Evolutionary conservation across 1,140 invertebrate species (phyloP), one percentile per base, ranked within the genome.

Genomic region (Lepidurus arcticus): DNA sequence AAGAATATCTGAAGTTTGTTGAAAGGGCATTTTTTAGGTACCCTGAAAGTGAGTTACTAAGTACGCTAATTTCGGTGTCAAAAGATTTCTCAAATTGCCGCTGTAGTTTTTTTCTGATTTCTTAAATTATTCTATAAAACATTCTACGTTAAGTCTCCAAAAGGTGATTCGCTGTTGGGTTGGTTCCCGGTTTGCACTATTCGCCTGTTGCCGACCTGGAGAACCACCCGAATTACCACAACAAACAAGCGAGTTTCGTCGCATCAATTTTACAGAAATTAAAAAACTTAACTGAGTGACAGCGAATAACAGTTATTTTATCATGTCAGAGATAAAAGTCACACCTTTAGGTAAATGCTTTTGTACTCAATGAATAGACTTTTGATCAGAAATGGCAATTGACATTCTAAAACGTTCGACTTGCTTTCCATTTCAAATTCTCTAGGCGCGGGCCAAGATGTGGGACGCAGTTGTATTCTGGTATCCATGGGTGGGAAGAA

Each of bases 401-500:
- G 45, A n/a, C n/a, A n/a, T n/a, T n/a, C n/a, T 74, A 75, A 44
- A 75, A 42, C 73, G 44, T 79, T 80, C 21, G 76, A 13, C 5
- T 26, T 44, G 43, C 34, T n/a, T 78, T 34, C 44, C 80, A 74
- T 73, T 73, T 80, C 80, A 78, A 79, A 42, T 79, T 76, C 82
- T 81, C 76, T 83, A 87, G 87, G 95, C 73, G 95, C 95, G 78
- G 95, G 95, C 13, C 94, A 96, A 84, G 98, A 99, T 92, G 98
- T 99, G 44, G 98, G 98, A 0, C 88, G 98, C 76, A 99, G 97
- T 84, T 99, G 98, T 83, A 95, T 99, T 80, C 85, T 99, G 11
- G 88, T 99, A 0, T 92, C 94, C 0, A 96, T 99, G 88, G 97
- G 96, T 74, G 96, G 96, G 13, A 98, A 99, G 87, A 98, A 99